Evolutionary conservation across 2,113 vertebrate genomes (phyloP).

Genomic region (Bettongia penicillata): DNA sequence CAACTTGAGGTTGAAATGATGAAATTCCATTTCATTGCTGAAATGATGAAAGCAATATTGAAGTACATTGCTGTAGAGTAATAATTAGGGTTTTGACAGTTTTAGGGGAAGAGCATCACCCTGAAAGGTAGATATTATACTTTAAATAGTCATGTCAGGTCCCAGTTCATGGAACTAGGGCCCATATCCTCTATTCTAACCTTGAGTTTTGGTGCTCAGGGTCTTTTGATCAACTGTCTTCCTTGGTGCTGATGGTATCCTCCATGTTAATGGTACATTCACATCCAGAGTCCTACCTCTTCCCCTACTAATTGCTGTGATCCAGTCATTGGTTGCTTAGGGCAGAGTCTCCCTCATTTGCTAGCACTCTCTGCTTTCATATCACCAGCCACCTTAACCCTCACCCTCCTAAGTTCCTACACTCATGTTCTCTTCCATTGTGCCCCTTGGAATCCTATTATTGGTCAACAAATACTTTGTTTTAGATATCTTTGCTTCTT

Average conservation of each 20-base stretch:
- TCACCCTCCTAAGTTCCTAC: not conserved
- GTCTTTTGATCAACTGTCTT: not conserved
- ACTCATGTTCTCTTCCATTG: not conserved
- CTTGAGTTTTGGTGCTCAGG: not conserved
- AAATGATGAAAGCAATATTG: slow-evolving; percentile 15
- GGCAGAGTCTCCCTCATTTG: not conserved
- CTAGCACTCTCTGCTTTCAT: not conserved
- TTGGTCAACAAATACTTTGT: not conserved
- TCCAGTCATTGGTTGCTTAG: not conserved
- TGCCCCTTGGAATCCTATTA: not conserved
- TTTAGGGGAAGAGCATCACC: not conserved
- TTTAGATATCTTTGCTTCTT: not conserved
- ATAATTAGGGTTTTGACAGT: not conserved
- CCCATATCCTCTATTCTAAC: not conserved
- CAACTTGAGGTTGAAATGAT: not conserved
- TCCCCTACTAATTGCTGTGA: not conserved
- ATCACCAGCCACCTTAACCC: not conserved
- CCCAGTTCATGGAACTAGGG: not conserved
- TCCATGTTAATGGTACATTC: not conserved
- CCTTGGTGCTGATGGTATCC: not conserved
- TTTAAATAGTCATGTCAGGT: not conserved
- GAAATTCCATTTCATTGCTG: no score
- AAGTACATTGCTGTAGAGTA: not conserved
- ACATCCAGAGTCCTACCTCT: not conserved
- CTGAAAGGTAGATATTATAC: slow-evolving; percentile 9